A percentile compares a stretch with the other conserved stretches of the same genome.
Conservation (phyloP, 2,797 vertebrate species). For the Sebastes vulpes region DNA sequence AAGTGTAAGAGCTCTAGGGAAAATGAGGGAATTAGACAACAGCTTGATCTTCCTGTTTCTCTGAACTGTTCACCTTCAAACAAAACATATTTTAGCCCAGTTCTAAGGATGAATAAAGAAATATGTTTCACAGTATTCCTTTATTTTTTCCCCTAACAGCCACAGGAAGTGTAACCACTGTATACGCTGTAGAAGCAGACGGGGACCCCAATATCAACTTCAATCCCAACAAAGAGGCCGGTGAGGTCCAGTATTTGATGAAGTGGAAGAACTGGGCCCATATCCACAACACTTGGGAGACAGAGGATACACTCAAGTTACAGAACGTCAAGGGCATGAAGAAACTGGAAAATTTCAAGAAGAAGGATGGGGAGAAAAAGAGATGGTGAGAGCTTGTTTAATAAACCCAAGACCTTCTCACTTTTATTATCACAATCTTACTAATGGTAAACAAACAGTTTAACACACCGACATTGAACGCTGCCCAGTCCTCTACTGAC, state of each 20-base stretch:
- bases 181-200: conserved; percentile 96
- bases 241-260: conserved; percentile 95
- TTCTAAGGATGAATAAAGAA: too few relatives aligned
- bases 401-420: background rate
- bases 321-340: conserved; percentile 99
- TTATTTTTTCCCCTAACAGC: conserved; percentile 75
- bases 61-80: background rate
- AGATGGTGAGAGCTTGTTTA: conserved; percentile 87
- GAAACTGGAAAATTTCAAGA: conserved; percentile 98
- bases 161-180: conserved; percentile 94
- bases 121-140: background rate
- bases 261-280: conserved; percentile 99
- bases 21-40: background rate
- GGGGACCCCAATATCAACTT: conserved; percentile 94
- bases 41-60: background rate
- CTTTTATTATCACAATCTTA: background rate
- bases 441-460: background rate
- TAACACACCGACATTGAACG: background rate
- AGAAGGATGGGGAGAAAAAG: conserved; percentile 96
- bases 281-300: conserved; percentile 99
- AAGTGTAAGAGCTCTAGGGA: background rate
- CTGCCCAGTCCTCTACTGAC: background rate
- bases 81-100: background rate
- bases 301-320: conserved; percentile 94
- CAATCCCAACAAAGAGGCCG: conserved; percentile 89